Conservation (phyloP, 2,113 vertebrate genomes). For the Otis tarda region DNA sequence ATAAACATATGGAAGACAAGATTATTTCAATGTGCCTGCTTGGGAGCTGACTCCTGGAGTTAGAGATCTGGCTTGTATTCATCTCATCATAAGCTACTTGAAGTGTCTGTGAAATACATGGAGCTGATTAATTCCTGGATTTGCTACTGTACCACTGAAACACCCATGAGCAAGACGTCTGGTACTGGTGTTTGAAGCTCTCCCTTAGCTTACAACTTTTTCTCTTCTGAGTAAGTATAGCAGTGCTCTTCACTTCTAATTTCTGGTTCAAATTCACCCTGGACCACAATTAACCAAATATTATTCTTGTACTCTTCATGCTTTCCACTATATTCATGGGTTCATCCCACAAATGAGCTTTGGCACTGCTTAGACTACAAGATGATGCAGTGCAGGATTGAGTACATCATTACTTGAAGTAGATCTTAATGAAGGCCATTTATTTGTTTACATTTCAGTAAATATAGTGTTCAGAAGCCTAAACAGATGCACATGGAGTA, state of each 20-base stretch:
- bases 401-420: not conserved
- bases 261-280: not conserved
- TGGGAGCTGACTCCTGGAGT: not conserved
- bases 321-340: not conserved
- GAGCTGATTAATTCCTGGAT: not conserved
- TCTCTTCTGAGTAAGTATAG: not conserved
- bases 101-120: not conserved
- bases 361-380: not conserved
- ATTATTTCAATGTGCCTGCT: not conserved
- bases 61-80: not conserved
- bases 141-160: not conserved
- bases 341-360: not conserved
- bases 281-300: not conserved
- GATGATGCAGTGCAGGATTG: not conserved
- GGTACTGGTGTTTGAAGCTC: not conserved
- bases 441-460: not conserved
- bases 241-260: not conserved
- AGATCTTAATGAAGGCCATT: not conserved
- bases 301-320: not conserved
- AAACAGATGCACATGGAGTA: not conserved
- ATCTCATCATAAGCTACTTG: not conserved
- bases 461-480: not conserved
- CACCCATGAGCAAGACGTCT: fast-evolving
- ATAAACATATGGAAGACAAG: not conserved
- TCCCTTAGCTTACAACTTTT: not conserved